phyloP scores from a whole-genome alignment of 2,888 invertebrate genomes.

The Cyrtodaria siliqua region DNA sequence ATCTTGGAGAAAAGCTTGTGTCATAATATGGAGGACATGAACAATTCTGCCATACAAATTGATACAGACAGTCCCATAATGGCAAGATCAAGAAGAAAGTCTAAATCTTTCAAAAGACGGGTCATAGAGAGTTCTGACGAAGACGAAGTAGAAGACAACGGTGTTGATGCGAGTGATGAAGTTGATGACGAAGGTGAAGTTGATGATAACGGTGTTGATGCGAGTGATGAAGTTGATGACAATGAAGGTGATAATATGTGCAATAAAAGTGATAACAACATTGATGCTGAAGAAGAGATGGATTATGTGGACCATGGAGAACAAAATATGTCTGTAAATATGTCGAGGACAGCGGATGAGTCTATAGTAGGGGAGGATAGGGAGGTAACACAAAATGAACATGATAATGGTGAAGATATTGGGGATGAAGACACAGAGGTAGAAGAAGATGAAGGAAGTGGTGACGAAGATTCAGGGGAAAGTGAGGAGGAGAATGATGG shows the following conservation, averaged over 20 bases:
- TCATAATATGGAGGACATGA: slow-evolving; percentile 12
- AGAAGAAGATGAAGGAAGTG: slow-evolving; percentile 32
- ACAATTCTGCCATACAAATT: slow-evolving; percentile 1
- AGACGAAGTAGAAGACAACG: slow-evolving; percentile 32
- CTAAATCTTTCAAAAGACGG: slow-evolving; percentile 44
- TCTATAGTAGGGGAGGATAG: background rate
- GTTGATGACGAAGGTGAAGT: background rate
- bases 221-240: background rate
- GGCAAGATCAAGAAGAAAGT: slow-evolving; percentile 33
- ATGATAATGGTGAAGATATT: slow-evolving; percentile 5
- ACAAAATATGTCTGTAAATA: background rate
- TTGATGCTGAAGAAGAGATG: slow-evolving; percentile 13
- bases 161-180: slow-evolving; percentile 1
- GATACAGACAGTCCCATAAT: slow-evolving; percentile 29
- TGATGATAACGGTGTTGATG: slow-evolving; percentile 9
- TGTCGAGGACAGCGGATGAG: slow-evolving; percentile 1
- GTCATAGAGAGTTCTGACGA: slow-evolving; percentile 73
- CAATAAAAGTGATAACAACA: background rate
- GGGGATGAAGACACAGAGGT: slow-evolving; percentile 23
- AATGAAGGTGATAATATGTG: background rate
- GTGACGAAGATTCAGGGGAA: slow-evolving; percentile 33
- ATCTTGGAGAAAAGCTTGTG: slow-evolving; percentile 57
- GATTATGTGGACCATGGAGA: background rate
- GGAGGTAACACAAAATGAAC: slow-evolving; percentile 7
- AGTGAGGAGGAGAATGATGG: slow-evolving; percentile 28